Conservation (phyloP, 1,140 invertebrate genomes). For the Drosophila auraria region DNA sequence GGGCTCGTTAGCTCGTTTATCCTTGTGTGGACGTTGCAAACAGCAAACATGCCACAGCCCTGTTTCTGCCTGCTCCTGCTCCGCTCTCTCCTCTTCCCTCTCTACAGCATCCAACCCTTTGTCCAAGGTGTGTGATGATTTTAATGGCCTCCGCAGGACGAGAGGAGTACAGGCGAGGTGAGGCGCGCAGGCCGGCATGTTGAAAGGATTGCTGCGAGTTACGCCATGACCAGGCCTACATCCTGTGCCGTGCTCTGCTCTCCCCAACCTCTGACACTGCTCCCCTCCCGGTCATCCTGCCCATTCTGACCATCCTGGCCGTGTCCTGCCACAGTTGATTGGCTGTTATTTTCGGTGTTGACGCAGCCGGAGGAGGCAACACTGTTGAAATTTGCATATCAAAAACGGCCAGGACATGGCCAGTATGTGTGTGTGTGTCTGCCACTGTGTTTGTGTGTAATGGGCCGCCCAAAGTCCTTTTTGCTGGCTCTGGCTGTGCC, state of each 20-base stretch:
- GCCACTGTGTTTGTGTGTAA: conserved; percentile 46
- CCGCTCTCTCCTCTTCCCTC: neutral
- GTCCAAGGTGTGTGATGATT: conserved; percentile 61
- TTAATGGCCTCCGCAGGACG: conserved; percentile 51
- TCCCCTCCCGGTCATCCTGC: conserved; percentile 1
- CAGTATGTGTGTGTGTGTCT: conserved; percentile 8
- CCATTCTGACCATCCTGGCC: conserved; percentile 8
- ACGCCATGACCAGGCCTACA: conserved; percentile 60
- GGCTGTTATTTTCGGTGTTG: conserved; percentile 83
- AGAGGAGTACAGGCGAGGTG: conserved; percentile 6
- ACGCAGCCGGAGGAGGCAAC: conserved; percentile 65
- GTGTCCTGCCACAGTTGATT: conserved; percentile 80
- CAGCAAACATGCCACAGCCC: conserved; percentile 76
- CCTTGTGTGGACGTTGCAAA: conserved; percentile 69
- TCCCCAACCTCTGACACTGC: neutral
- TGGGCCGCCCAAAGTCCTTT: conserved; percentile 67
- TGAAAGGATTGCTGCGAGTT: conserved; percentile 78
- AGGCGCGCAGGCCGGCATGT: conserved; percentile 60
- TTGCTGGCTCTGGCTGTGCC: conserved; percentile 47
- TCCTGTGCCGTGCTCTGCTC: conserved; percentile 11
- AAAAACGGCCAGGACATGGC: conserved; percentile 66
- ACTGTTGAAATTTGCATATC: conserved; percentile 83
- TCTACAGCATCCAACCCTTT: conserved; percentile 20
- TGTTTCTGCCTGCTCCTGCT: conserved; percentile 25
- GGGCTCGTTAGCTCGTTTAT: conserved; percentile 26